Percentiles rank a stretch among this genome's conserved stretches.
Evolutionary conservation across 2,797 vertebrate species (phyloP).

Genomic region (Neomorphus geoffroyi): DNA sequence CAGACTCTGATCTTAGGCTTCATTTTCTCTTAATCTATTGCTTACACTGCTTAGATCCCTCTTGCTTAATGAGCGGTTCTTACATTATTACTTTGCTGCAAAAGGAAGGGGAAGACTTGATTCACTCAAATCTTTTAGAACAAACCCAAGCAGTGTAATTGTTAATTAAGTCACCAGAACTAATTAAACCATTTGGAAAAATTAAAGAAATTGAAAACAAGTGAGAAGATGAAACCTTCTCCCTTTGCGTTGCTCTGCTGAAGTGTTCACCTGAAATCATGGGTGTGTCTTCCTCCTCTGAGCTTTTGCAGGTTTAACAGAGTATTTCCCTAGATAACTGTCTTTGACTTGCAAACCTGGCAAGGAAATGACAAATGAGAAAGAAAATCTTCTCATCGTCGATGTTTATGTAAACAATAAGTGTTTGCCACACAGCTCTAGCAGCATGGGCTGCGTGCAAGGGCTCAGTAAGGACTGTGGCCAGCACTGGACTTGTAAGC

Average conservation of each 20-base stretch:
- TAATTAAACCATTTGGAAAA: constrained; percentile 1
- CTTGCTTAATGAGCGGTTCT: background rate
- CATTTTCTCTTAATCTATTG: background rate
- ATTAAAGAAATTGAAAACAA: background rate
- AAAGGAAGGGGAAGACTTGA: background rate
- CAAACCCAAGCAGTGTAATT: background rate
- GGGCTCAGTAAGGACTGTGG: no score
- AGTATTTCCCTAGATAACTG: background rate
- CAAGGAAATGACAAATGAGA: background rate
- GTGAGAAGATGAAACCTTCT: background rate
- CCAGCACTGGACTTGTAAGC: background rate
- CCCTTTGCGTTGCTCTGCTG: background rate
- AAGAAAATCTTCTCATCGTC: background rate
- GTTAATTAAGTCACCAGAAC: background rate
- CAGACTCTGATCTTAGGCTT: background rate
- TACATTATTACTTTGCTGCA: background rate
- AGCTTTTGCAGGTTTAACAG: background rate
- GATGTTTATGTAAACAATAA: background rate
- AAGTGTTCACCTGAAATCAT: background rate
- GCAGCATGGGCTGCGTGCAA: background rate
- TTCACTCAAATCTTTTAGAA: background rate
- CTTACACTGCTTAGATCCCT: background rate
- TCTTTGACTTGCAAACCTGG: background rate
- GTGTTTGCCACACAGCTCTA: background rate
- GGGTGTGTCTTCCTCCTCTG: background rate